Evolutionary conservation across 2,113 vertebrate species (phyloP).

Genomic region (Mirounga angustirostris): DNA sequence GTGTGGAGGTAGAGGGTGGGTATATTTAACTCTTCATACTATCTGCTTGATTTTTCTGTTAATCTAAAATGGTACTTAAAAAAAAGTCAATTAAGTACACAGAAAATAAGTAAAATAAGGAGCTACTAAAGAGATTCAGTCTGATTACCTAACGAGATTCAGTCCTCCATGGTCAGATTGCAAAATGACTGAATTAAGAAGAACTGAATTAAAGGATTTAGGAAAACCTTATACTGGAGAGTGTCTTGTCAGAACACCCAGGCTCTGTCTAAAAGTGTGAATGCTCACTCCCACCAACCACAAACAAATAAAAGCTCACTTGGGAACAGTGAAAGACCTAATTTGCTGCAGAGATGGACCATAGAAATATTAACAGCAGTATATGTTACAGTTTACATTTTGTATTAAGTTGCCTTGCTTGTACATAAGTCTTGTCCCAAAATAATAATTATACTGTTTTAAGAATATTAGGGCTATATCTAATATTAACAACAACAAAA

Average conservation of each 20-base stretch:
- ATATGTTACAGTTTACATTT: not conserved
- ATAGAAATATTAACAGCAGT: not conserved
- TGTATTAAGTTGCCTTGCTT: not conserved
- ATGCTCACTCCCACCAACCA: not conserved
- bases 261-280: not conserved
- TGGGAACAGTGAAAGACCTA: not conserved
- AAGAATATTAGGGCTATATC: not conserved
- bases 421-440: not conserved
- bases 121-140: not conserved
- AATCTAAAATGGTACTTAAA: constrained; percentile 10
- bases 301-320: not conserved
- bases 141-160: not conserved
- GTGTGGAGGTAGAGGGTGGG: no score
- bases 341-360: not conserved
- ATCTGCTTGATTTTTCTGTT: not conserved
- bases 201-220: not conserved
- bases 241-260: not conserved
- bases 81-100: not conserved
- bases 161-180: not conserved
- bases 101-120: not conserved
- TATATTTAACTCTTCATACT: not conserved
- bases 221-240: not conserved
- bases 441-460: constrained; percentile 4
- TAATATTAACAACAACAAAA: not conserved
- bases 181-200: not conserved